Base-by-base conservation (phyloP, 2,113 vertebrate species). In the Camelus dromedarius region DNA sequence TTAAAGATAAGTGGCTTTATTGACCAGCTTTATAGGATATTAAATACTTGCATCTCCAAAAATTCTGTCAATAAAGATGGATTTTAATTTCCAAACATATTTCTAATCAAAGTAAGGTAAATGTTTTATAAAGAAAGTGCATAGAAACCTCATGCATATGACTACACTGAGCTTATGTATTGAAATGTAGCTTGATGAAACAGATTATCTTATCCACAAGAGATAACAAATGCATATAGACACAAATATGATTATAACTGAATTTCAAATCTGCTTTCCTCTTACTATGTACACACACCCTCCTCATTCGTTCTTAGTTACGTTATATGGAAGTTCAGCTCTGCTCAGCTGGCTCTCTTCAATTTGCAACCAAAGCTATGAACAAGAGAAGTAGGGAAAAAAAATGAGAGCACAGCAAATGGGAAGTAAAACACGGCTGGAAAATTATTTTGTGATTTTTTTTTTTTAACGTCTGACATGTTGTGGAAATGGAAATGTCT, bases 361-460 rank as follows among this genome's bases (percentile, higher is more conserved):
- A 67, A 9, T 90, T 56, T 77, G 4, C 18, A 93, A 70, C 12
- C 50, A 93, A 96, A 86, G 3, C 69, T 82, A 50, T 92, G 72
- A 90, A 35, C 18, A 91, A 77, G 4, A 77, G 84, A 76, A 83
- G 11, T 20, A 54, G 28, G 30, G 69, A 42, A 35, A 20, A 30
- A 19, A 89, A 30, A 73, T 52, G 48, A 86, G 5, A 50, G 20
- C 9, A 46, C 15, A 85, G 26, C 2, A 52, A 93, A 52, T 91
- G 42, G 30, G 22, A 91, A 95, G 18, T 88, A 80, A 92, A 91
- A 35, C 81, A 76, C 30, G 52, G 15, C 42, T 26, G 89, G 3
- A 73, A 80, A 70, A 93, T n/a, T 9, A 93, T 54, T 95, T 95
- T 87, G 24, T 48, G 48, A 72, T 79, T 95, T 50, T 56, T 64